A percentile compares a stretch with the other conserved stretches of the same genome.
phyloP scores from a whole-genome alignment of 64 coral and sea anemone species.

The Actinia tenebrosa region DNA sequence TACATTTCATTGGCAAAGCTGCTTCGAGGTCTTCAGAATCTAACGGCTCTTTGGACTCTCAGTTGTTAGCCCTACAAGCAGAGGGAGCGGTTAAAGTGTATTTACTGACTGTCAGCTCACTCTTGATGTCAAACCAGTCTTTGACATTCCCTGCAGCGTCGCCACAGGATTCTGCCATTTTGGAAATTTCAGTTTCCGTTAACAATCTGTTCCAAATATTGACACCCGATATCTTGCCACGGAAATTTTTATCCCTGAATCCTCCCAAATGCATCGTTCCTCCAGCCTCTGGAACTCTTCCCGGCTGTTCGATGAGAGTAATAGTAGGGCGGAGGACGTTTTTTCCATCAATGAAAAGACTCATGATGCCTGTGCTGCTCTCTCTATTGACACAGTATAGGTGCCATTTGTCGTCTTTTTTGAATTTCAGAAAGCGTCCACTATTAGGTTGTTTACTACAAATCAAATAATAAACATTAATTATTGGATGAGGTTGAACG shows the following conservation, averaged over 20 bases:
- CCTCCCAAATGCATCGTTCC: neutral
- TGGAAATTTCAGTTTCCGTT: neutral
- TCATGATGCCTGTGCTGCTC: neutral
- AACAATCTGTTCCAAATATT: neutral
- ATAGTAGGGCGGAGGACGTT: too few relatives aligned
- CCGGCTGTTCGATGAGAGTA: neutral
- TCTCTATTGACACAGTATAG: neutral
- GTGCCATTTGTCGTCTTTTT: neutral
- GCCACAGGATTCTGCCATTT: neutral
- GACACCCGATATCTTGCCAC: neutral
- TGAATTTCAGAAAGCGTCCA: neutral
- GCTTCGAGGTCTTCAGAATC: neutral
- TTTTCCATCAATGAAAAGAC: neutral
- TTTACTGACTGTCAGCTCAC: neutral
- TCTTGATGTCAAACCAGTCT: slow-evolving; percentile 14
- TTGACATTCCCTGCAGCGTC: neutral
- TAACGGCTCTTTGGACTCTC: neutral
- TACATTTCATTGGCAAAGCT: too few relatives aligned
- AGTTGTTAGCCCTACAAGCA: neutral
- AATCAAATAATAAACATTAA: neutral
- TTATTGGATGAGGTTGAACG: too few relatives aligned
- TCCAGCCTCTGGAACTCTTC: neutral
- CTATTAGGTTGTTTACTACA: neutral
- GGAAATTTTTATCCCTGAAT: neutral
- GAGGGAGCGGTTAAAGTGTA: neutral